A percentile compares a stretch with the other conserved stretches of the same genome.
Conservation (phyloP, 2,888 invertebrate genomes). For the Torymus aiolomorphi region DNA sequence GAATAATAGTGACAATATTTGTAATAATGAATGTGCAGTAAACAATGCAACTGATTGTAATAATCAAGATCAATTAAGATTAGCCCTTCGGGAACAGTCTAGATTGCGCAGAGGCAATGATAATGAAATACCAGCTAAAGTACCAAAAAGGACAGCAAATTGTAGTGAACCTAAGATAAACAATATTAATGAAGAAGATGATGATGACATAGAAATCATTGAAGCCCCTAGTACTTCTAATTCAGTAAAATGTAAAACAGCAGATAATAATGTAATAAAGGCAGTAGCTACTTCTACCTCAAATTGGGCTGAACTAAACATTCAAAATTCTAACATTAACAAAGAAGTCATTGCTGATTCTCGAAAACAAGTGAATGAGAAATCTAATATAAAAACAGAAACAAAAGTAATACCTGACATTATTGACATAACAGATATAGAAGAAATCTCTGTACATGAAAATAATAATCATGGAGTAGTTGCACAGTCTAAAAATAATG, state of each 20-base stretch:
- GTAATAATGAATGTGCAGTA: too few species aligned
- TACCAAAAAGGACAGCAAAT: conserved; percentile 22
- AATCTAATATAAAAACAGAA: not conserved
- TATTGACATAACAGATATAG: conserved; percentile 23
- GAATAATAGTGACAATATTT: conserved; percentile 16
- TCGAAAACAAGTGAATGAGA: not conserved
- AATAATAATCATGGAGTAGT: conserved; percentile 22
- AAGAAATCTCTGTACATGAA: not conserved
- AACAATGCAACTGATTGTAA: not conserved
- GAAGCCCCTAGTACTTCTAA: conserved; percentile 2
- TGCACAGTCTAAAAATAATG: not conserved
- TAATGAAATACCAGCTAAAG: conserved; percentile 25
- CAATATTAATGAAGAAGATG: not conserved
- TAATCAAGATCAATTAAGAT: conserved; percentile 12
- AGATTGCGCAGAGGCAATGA: conserved; percentile 16
- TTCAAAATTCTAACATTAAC: not conserved
- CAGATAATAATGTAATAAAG: too few species aligned
- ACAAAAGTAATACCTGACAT: conserved; percentile 5
- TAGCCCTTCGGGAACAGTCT: conserved; percentile 33
- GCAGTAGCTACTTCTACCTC: not conserved
- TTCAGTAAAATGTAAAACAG: not conserved
- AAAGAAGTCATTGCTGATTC: not conserved
- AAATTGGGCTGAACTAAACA: not conserved
- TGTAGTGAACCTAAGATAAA: not conserved
- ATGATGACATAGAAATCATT: conserved; percentile 44